phyloP scores from a whole-genome alignment of 2,113 vertebrate genomes.

The Sorex fumeus region DNA sequence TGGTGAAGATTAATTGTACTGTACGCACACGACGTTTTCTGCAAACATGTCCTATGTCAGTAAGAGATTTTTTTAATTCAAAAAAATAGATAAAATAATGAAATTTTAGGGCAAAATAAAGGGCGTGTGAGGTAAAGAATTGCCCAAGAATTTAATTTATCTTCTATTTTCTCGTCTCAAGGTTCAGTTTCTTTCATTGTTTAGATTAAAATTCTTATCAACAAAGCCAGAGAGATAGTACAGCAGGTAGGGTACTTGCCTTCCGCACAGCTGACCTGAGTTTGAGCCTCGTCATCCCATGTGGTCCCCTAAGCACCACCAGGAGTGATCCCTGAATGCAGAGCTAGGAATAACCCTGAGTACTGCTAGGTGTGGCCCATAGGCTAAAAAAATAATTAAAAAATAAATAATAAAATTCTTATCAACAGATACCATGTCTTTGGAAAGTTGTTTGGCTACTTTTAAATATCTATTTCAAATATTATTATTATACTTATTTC shows the following conservation, averaged over 20 bases:
- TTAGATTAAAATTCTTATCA: neutral
- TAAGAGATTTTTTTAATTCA: neutral
- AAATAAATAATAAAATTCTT: neutral
- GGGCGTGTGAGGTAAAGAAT: too few species aligned
- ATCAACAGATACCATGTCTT: neutral
- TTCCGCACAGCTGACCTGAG: too few species aligned
- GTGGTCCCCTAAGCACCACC: too few species aligned
- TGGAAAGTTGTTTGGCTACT: too few species aligned
- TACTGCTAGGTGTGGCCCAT: too few species aligned
- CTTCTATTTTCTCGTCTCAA: neutral
- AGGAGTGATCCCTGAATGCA: too few species aligned
- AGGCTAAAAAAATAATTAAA: too few species aligned
- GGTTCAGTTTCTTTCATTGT: neutral
- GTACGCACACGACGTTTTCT: neutral
- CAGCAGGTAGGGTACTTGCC: too few species aligned
- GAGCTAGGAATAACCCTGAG: too few species aligned
- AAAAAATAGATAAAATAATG: neutral
- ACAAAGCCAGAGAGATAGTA: neutral
- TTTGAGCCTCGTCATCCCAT: too few species aligned
- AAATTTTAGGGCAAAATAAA: neutral
- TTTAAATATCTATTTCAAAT: constrained; percentile 44
- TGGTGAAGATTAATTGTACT: neutral
- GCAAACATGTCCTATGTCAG: neutral
- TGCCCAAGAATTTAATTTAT: neutral
- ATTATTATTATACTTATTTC: neutral